Base-by-base conservation (phyloP, 2,888 invertebrate species). In the Rhamphomyia laevipes region DNA sequence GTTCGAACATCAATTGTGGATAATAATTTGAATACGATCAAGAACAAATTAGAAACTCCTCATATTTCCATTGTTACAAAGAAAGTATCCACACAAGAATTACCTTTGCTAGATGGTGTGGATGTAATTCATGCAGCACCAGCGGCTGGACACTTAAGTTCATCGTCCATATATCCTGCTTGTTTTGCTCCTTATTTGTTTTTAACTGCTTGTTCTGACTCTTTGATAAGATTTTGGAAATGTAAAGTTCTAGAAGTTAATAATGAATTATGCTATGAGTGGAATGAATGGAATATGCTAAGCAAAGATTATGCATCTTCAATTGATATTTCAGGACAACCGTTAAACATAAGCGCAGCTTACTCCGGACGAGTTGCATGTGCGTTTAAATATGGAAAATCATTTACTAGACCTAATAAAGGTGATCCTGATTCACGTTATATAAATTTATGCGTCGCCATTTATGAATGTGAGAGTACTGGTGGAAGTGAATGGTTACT, bases 401-500 rank as follows among this genome's bases (percentile, higher is more conserved):
- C 90, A 12, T 91, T 91, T 66, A 89, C 90, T 0, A 75, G 90
- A 0, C 84, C 84, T 1, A 84, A 84, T 43, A 81, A 81, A 59
- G 78, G 75, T 55, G 82, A 84, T 66, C 82, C 82, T 1, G 82
- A 84, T 53, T 87, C 87, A 1, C 77, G 91, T 48, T 92, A 86
- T 66, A 89, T 92, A 21, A 91, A 92, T 67, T 74, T 92, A 1
- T 87, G 88, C 70, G 93, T 99, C 9, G 92, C 94, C 42, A 95
- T 99, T 55, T 97, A 95, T 72, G 99, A 99, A 68, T 99, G 99
- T 67, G 99, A 99, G 73, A 96, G 96, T 56, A 95, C 95, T 7
- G 99, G 94, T 45, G 96, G 90, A 50, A 84, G 86, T 37, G 87
- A 87, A 62, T 97, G 96, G 96, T 77, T 94, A 42, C 73, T 94